Conservation (phyloP, 2,113 vertebrate genomes). For the Oreochromis tanganicae region DNA sequence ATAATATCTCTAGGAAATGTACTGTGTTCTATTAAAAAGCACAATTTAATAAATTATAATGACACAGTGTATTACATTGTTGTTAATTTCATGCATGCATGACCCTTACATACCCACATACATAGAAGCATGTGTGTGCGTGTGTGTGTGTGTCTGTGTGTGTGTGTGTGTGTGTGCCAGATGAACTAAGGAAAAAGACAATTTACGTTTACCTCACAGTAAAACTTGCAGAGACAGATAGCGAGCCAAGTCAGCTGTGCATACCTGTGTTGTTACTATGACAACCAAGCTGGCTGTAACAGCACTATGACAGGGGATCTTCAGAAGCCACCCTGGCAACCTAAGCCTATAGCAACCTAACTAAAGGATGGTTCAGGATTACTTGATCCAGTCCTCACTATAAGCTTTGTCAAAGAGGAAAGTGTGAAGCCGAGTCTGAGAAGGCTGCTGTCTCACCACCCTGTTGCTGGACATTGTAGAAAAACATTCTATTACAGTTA, state of each 20-base stretch:
- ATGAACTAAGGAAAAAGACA: neutral
- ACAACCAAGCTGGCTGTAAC: neutral
- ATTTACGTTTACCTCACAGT: neutral
- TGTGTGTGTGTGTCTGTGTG: neutral
- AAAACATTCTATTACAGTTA: neutral
- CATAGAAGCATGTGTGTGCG: accelerated
- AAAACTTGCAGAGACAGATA: neutral
- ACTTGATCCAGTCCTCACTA: accelerated
- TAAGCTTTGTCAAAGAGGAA: neutral
- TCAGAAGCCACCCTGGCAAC: neutral
- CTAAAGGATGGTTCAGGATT: neutral
- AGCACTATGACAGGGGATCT: neutral
- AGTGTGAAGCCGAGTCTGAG: neutral
- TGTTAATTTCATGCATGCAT: neutral
- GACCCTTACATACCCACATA: neutral
- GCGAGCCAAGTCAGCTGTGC: neutral
- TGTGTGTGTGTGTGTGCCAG: neutral
- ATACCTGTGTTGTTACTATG: conserved; percentile 26
- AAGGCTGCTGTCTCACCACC: neutral
- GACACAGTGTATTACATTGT: neutral
- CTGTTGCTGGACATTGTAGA: neutral
- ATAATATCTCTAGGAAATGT: neutral
- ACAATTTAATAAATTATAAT: neutral
- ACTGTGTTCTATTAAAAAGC: neutral
- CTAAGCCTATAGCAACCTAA: neutral